These are phyloP conservation scores for Cricetomys ansorgei DNA, from an alignment of 2,113 vertebrate genomes.

Conservation along the genomic window DNA sequence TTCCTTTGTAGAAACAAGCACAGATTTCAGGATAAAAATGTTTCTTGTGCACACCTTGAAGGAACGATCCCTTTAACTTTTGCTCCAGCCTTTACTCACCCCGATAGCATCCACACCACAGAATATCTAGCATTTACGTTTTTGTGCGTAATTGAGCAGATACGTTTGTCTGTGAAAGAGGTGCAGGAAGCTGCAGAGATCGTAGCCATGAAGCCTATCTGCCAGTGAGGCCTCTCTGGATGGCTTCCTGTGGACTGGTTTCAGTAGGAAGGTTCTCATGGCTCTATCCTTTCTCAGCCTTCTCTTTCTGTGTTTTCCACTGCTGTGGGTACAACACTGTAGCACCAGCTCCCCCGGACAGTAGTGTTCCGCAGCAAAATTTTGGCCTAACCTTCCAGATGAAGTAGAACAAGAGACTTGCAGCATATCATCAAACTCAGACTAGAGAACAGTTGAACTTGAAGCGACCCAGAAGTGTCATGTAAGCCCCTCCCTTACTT, in stretches of 20 bases:
- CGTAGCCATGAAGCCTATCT: background rate
- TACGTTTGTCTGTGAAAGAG: background rate
- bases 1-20: background rate
- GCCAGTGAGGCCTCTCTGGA: background rate
- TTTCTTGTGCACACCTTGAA: background rate
- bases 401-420: background rate
- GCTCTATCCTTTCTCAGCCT: background rate
- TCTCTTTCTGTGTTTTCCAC: background rate
- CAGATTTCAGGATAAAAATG: background rate
- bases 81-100: background rate
- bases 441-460: background rate
- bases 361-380: slow-evolving; percentile 31
- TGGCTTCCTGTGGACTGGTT: too few relatives aligned
- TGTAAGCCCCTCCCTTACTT: background rate
- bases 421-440: background rate
- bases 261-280: too few relatives aligned
- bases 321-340: background rate
- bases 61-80: background rate
- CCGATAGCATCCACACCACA: background rate
- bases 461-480: slow-evolving; percentile 28
- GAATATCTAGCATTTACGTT: background rate
- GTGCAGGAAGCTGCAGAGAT: background rate
- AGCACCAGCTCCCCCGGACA: background rate
- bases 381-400: background rate
- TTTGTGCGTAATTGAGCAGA: background rate